These are phyloP conservation scores for Tarsius wallacei DNA, from an alignment of 2,797 vertebrate species.

Conservation along the genomic window DNA sequence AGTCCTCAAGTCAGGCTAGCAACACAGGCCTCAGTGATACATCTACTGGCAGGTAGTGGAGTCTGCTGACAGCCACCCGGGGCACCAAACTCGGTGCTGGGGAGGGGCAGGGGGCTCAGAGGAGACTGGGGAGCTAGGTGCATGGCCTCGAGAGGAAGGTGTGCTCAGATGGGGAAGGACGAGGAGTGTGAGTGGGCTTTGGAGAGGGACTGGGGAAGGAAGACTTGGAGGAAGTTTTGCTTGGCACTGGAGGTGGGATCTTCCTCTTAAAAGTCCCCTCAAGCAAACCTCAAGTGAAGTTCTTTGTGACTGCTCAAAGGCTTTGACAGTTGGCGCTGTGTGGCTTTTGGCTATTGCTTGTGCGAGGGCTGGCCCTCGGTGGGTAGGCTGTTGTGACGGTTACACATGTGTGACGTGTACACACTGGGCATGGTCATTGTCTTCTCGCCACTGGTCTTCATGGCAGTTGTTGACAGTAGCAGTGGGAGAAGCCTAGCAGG, in stretches of 20 bases:
- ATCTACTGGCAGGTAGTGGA: background rate
- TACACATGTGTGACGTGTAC: background rate
- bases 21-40: fast-evolving
- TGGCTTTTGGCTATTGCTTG: background rate
- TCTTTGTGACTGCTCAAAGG: background rate
- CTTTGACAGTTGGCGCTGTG: background rate
- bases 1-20: background rate
- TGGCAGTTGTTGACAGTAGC: no score
- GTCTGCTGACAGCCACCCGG: background rate
- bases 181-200: no score
- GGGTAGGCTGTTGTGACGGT: background rate
- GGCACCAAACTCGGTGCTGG: fast-evolving
- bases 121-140: background rate
- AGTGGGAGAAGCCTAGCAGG: background rate
- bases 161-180: background rate
- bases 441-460: no score
- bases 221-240: background rate
- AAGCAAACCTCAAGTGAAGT: background rate
- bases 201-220: background rate
- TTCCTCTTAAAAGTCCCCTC: background rate
- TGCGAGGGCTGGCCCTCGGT: background rate
- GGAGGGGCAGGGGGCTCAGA: background rate
- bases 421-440: background rate
- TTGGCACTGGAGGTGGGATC: background rate
- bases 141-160: background rate